Percentiles rank a stretch among this genome's conserved stretches.
phyloP scores from a whole-genome alignment of 2,113 vertebrate species.

The Anser brachyrhynchus region DNA sequence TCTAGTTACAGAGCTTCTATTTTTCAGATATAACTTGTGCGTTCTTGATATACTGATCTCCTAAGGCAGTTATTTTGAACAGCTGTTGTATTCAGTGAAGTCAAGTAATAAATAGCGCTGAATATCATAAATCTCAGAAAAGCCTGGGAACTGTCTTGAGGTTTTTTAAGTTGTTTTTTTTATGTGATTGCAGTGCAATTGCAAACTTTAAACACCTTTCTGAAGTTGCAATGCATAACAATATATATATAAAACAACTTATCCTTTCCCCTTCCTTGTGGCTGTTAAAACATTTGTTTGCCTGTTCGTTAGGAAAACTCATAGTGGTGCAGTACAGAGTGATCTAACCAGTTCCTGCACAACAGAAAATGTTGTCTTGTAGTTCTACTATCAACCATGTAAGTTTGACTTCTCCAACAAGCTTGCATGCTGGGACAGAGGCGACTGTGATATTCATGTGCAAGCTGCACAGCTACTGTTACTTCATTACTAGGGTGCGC shows the following conservation, averaged over 20 bases:
- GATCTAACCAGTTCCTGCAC: not conserved
- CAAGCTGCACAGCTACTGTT: not conserved
- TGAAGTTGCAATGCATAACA: not conserved
- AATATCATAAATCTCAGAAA: not conserved
- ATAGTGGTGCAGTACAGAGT: not conserved
- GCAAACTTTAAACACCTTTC: not conserved
- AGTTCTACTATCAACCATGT: rapidly evolving
- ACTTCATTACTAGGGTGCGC: not conserved
- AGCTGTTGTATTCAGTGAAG: not conserved
- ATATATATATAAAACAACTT: too few relatives aligned
- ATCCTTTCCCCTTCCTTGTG: not conserved
- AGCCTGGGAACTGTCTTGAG: not conserved
- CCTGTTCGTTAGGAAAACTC: not conserved
- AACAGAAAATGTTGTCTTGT: not conserved
- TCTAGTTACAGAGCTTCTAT: not conserved
- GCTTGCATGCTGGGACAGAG: not conserved
- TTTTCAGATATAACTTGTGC: not conserved
- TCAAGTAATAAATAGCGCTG: not conserved
- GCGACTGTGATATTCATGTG: rapidly evolving
- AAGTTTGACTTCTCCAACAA: not conserved
- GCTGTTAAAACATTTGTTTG: not conserved
- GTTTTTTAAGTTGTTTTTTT: not conserved
- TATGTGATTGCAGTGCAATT: not conserved
- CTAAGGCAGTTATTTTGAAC: not conserved
- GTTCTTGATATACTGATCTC: not conserved